Percentiles rank a stretch among this genome's conserved stretches.
Conservation (phyloP, 1,140 invertebrate genomes). For the Bombus haemorrhoidalis region DNA sequence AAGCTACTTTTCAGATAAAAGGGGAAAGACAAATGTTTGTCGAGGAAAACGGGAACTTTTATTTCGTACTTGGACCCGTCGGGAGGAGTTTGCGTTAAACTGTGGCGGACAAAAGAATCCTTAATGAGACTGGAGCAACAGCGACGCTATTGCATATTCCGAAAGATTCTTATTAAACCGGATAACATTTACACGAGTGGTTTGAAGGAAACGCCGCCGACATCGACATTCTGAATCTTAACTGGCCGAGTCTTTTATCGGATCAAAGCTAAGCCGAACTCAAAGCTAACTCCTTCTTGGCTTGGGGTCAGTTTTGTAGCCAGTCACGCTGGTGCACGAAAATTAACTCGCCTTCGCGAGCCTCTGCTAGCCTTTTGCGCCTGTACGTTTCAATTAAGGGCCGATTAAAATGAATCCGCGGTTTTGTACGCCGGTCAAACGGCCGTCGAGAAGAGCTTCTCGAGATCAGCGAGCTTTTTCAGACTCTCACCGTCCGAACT, state of each 20-base stretch:
- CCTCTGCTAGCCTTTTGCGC: no score
- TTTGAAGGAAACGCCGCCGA: no score
- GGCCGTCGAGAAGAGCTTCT: background rate
- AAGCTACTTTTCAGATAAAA: background rate
- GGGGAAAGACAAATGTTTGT: constrained; percentile 1
- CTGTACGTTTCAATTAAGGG: background rate
- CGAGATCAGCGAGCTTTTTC: background rate
- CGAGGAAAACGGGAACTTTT: constrained; percentile 4
- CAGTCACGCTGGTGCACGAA: background rate
- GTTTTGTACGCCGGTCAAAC: background rate
- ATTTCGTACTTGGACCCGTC: constrained; percentile 18
- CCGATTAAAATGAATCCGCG: constrained; percentile 6
- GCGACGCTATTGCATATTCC: constrained; percentile 30
- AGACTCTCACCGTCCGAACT: background rate
- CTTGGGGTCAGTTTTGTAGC: background rate
- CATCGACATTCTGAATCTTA: background rate
- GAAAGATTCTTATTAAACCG: constrained; percentile 43
- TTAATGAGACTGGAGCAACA: constrained; percentile 32
- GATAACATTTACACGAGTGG: constrained; percentile 38
- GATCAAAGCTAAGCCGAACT: background rate
- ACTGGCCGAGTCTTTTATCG: background rate
- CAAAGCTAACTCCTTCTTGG: background rate
- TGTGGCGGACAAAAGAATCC: constrained; percentile 43
- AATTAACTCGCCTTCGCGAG: background rate
- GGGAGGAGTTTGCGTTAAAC: background rate